Evolutionary conservation across 2,888 invertebrate genomes (phyloP).

Genomic region (Meteorus colon): DNA sequence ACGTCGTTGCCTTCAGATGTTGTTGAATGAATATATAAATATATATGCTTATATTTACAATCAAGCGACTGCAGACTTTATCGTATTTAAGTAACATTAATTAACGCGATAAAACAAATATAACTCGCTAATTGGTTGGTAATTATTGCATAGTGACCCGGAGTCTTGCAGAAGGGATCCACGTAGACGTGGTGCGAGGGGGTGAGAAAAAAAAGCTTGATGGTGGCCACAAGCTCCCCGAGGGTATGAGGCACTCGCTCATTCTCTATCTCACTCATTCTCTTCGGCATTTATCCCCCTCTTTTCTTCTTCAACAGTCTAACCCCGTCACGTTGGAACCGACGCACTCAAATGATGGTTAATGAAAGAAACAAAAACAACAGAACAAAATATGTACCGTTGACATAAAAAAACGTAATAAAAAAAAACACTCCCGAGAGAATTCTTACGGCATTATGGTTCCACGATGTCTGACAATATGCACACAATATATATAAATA

Average conservation of each 20-base stretch:
- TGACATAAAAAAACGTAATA: background rate
- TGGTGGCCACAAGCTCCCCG: constrained; percentile 8
- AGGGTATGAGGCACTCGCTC: background rate
- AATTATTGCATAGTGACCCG: constrained; percentile 68
- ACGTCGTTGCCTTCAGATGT: background rate
- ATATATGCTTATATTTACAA: background rate
- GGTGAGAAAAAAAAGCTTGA: constrained; percentile 29
- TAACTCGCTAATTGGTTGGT: constrained; percentile 70
- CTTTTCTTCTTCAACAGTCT: background rate
- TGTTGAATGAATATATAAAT: background rate
- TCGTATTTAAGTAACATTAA: constrained; percentile 65
- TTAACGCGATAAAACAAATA: constrained; percentile 68
- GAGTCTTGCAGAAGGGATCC: constrained; percentile 46
- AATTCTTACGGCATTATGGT: background rate
- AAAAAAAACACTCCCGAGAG: constrained; percentile 22
- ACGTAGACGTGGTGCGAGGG: constrained; percentile 23
- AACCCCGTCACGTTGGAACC: background rate
- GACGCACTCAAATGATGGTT: background rate
- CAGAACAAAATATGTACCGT: background rate
- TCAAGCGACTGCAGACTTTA: background rate
- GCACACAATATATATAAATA: background rate
- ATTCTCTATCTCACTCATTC: background rate
- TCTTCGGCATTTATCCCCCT: background rate
- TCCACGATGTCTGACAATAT: background rate
- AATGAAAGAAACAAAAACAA: background rate